Evolutionary conservation across 2,797 vertebrate species (phyloP).

Genomic region (Pipistrellus kuhlii): DNA sequence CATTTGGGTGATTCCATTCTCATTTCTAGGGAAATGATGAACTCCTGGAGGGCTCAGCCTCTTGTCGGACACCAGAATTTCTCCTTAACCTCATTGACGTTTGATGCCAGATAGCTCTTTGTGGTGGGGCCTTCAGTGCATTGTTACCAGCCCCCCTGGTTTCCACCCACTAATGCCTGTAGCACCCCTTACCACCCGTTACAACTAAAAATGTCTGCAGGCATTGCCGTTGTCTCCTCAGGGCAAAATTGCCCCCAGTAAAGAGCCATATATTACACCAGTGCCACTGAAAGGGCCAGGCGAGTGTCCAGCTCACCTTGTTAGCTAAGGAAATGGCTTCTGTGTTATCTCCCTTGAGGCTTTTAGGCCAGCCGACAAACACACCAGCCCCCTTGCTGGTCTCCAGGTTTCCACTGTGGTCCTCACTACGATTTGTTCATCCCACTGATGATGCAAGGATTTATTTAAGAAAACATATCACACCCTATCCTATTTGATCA

Average conservation of each 20-base stretch:
- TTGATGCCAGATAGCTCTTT: background rate
- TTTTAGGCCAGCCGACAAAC: background rate
- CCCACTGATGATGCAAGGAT: background rate
- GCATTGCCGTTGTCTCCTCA: background rate
- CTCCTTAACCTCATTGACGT: background rate
- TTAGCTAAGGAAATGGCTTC: background rate
- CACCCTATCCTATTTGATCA: background rate
- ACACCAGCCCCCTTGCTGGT: background rate
- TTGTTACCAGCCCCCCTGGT: background rate
- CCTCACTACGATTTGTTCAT: background rate
- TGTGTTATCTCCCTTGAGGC: background rate
- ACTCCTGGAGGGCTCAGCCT: background rate
- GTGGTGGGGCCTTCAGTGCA: accelerated
- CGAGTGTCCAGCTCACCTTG: background rate
- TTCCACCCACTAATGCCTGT: background rate
- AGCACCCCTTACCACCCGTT: background rate
- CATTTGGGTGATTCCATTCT: background rate
- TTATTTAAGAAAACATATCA: background rate
- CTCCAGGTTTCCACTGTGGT: background rate
- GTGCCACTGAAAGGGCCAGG: background rate
- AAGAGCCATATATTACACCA: background rate
- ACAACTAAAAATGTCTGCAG: background rate
- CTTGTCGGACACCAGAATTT: background rate
- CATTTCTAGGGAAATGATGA: background rate
- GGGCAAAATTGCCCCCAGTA: background rate